Evolutionary conservation across 2,113 vertebrate genomes (phyloP).

Genomic region (Potamarius usumacintae): DNA sequence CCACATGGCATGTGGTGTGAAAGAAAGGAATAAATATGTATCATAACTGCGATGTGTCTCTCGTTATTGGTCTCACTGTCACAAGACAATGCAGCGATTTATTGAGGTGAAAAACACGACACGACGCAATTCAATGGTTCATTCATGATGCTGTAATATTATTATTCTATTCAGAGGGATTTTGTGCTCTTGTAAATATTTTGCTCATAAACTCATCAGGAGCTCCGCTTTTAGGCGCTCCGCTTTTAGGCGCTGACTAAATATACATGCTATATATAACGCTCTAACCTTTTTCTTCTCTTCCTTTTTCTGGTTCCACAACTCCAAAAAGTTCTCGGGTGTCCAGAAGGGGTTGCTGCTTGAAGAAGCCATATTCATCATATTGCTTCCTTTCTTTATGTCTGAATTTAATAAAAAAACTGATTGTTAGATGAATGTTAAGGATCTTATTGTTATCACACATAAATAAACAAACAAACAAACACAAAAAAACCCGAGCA

Average conservation of each 20-base stretch:
- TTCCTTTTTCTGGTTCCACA: neutral
- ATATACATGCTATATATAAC: too few species aligned
- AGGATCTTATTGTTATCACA: neutral
- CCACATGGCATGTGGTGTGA: too few species aligned
- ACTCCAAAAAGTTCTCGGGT: neutral
- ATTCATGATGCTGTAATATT: too few species aligned
- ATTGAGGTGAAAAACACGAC: too few species aligned
- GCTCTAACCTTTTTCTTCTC: neutral
- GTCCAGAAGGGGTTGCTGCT: neutral
- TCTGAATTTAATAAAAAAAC: neutral
- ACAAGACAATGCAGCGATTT: too few species aligned
- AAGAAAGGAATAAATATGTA: too few species aligned
- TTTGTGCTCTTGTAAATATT: neutral
- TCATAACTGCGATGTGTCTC: too few species aligned
- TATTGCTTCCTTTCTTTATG: neutral
- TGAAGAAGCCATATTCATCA: neutral
- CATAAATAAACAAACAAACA: neutral
- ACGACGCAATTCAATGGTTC: too few species aligned
- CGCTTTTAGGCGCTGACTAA: too few species aligned
- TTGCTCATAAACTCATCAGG: neutral
- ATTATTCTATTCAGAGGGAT: too few species aligned
- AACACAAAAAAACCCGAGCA: neutral
- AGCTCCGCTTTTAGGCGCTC: too few species aligned
- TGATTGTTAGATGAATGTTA: neutral
- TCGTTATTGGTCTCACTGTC: too few species aligned